These are phyloP conservation scores for Masnerella sp. DNA, from an alignment of 2,888 invertebrate genomes.

Conservation along the genomic window DNA sequence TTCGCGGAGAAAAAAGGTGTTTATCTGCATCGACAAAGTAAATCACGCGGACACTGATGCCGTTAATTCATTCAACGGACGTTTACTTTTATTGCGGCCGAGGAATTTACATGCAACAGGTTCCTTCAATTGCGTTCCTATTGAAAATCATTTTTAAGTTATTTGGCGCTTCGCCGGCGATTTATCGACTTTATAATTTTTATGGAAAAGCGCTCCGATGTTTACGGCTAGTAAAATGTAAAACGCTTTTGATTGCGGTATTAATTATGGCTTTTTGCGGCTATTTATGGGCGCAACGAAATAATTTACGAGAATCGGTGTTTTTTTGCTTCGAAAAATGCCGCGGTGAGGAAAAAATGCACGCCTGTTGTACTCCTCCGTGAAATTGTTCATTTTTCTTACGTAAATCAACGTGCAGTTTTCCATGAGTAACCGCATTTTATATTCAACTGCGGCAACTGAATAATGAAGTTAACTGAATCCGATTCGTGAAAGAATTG, in stretches of 20 bases:
- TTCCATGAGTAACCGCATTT: slow-evolving; percentile 31
- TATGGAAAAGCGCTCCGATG: slow-evolving; percentile 19
- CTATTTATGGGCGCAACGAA: slow-evolving; percentile 17
- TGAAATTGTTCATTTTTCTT: slow-evolving; percentile 35
- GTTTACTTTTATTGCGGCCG: slow-evolving; percentile 41
- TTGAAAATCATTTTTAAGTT: slow-evolving; percentile 31
- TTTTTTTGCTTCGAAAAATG: too few species aligned
- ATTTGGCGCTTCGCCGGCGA: slow-evolving; percentile 16
- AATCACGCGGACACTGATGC: slow-evolving; percentile 32
- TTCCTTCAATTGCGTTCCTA: slow-evolving; percentile 38
- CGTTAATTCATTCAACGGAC: slow-evolving; percentile 48
- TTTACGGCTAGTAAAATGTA: slow-evolving; percentile 30
- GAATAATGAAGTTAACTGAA: slow-evolving; percentile 28
- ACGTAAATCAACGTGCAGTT: slow-evolving; percentile 22
- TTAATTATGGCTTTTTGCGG: slow-evolving; percentile 23
- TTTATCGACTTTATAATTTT: slow-evolving; percentile 31
- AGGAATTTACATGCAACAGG: slow-evolving; percentile 53
- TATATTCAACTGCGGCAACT: slow-evolving; percentile 8
- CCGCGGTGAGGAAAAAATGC: too few species aligned
- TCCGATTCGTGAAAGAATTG: slow-evolving; percentile 19
- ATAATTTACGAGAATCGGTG: too few species aligned
- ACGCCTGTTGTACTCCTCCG: slow-evolving; percentile 12
- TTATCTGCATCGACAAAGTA: slow-evolving; percentile 19
- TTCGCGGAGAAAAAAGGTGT: slow-evolving; percentile 5
- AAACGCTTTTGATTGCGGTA: slow-evolving; percentile 31